Evolutionary conservation across 2,113 vertebrate genomes (phyloP).

Genomic region (Pluvianellus socialis): DNA sequence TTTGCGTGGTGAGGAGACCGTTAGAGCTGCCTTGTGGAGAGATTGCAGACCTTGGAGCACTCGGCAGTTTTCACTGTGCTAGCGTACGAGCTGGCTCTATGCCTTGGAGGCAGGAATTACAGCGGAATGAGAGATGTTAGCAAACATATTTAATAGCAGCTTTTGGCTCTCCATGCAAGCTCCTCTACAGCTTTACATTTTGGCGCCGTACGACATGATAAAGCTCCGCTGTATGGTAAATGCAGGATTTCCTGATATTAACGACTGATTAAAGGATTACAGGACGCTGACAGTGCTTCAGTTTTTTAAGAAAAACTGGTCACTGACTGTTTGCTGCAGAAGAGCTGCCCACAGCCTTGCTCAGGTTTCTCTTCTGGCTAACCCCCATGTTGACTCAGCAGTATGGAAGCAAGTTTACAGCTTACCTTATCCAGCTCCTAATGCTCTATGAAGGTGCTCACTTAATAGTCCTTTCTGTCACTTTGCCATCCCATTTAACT

Average conservation of each 20-base stretch:
- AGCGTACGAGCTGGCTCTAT: not conserved
- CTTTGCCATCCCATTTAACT: not conserved
- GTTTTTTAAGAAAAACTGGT: not conserved
- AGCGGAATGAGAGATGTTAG: not conserved
- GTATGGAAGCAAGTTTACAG: not conserved
- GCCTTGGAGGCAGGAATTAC: not conserved
- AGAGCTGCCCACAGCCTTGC: not conserved
- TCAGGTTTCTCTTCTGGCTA: not conserved
- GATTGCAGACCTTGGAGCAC: not conserved
- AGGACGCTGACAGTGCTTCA: not conserved
- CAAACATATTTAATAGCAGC: not conserved
- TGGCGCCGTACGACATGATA: not conserved
- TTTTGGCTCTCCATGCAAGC: not conserved
- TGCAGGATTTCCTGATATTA: not conserved
- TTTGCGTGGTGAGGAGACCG: fast-evolving
- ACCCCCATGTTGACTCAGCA: not conserved
- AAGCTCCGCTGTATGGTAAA: not conserved
- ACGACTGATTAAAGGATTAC: not conserved
- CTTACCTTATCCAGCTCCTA: not conserved
- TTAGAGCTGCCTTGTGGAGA: not conserved
- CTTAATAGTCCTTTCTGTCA: not conserved
- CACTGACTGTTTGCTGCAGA: not conserved
- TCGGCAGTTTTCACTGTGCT: not conserved
- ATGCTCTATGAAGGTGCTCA: not conserved
- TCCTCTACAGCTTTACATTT: not conserved